Evolutionary conservation across 2,113 vertebrate genomes (phyloP).

Genomic region (Psephotus haematonotus): DNA sequence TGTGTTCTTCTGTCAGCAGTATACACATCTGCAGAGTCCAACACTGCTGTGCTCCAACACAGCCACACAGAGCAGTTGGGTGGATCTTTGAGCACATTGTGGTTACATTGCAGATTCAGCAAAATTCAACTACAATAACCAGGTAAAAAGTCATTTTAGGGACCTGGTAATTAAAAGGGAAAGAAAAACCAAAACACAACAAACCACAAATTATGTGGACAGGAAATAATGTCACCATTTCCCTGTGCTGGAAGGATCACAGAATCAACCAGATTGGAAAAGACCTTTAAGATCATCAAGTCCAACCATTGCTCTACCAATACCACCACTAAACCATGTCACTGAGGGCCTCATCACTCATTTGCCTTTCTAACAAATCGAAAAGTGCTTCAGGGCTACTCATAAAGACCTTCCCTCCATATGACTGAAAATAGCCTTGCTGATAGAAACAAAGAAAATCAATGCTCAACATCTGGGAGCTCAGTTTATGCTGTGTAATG

Average conservation of each 20-base stretch:
- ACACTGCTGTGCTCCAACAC: neutral
- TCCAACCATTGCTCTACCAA: no score
- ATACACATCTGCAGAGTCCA: accelerated
- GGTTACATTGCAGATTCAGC: neutral
- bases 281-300: no score
- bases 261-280: no score
- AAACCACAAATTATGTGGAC: neutral
- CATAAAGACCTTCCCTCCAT: neutral
- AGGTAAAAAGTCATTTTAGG: neutral
- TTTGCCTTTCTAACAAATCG: neutral
- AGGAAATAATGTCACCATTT: neutral
- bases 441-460: neutral
- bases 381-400: neutral
- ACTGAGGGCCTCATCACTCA: neutral
- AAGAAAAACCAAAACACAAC: neutral
- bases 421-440: neutral
- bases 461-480: neutral
- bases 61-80: neutral
- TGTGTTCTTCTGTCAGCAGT: neutral
- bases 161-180: neutral
- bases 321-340: no score
- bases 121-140: neutral
- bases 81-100: neutral
- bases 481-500: neutral
- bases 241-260: neutral